These are phyloP conservation scores for Dromius quadrimaculatus DNA, from an alignment of 2,888 invertebrate genomes.

Conservation along the genomic window DNA sequence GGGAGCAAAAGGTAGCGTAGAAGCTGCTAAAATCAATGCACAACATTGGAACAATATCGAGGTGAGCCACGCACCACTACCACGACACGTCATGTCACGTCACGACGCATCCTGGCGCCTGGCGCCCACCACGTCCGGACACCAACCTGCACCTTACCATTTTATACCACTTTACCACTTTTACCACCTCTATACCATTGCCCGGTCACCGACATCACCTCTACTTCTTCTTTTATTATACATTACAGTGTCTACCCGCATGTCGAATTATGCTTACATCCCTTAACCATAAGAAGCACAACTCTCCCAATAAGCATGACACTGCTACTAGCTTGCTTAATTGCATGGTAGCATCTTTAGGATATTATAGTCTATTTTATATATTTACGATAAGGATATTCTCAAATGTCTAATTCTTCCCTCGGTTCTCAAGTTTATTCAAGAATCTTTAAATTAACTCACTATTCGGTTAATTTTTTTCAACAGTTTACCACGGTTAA, in stretches of 20 bases:
- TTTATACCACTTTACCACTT: background rate
- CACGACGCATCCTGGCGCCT: conserved; percentile 28
- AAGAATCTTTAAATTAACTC: too few species aligned
- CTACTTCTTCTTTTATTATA: background rate
- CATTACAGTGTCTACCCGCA: too few species aligned
- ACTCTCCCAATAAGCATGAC: background rate
- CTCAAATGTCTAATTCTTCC: conserved; percentile 1
- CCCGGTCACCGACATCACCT: conserved; percentile 23
- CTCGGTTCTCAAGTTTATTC: too few species aligned
- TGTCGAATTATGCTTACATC: background rate
- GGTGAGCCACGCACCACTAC: conserved; percentile 70
- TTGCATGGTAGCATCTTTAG: background rate
- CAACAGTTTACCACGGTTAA: too few species aligned
- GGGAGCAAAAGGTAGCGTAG: conserved; percentile 87
- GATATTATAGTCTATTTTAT: background rate
- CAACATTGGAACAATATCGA: conserved; percentile 85
- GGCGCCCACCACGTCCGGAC: conserved; percentile 19
- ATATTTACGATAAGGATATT: background rate
- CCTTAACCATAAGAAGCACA: background rate
- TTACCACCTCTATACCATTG: too few species aligned
- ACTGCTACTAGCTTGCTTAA: background rate
- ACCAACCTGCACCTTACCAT: conserved; percentile 7
- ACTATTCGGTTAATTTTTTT: too few species aligned
- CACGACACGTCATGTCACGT: conserved; percentile 34
- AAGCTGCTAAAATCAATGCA: conserved; percentile 84